A percentile compares a stretch with the other conserved stretches of the same genome.
These are phyloP conservation scores for Pipistrellus nathusii DNA, from an alignment of 2,797 vertebrate genomes.

Conservation along the genomic window DNA sequence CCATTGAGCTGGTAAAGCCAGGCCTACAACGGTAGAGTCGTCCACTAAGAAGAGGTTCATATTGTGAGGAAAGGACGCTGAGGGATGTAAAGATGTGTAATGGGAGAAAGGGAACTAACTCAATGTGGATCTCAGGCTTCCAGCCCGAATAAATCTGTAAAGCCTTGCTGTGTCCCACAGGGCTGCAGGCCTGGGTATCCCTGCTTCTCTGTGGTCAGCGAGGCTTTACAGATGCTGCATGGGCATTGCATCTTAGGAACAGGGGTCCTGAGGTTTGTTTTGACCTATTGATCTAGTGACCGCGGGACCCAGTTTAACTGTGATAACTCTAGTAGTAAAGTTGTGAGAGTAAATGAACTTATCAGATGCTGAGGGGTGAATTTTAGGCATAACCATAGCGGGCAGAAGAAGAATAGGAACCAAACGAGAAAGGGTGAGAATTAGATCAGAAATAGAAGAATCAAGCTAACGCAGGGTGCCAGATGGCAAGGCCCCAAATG, in stretches of 20 bases:
- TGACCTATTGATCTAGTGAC: not conserved
- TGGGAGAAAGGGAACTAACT: not conserved
- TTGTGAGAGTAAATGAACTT: not conserved
- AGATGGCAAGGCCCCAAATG: not conserved
- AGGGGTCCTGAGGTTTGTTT: not conserved
- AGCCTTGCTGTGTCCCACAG: not conserved
- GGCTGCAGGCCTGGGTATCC: not conserved
- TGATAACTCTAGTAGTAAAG: not conserved
- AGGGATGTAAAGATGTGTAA: not conserved
- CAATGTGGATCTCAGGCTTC: not conserved
- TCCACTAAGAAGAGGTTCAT: not conserved
- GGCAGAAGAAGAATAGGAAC: not conserved
- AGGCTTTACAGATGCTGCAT: too few relatives aligned
- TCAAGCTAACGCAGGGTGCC: not conserved
- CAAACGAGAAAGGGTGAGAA: not conserved
- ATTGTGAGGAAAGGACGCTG: not conserved
- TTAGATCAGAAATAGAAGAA: not conserved
- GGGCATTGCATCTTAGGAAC: not conserved
- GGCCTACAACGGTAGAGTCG: not conserved
- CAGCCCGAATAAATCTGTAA: too few relatives aligned
- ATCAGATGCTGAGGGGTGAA: not conserved
- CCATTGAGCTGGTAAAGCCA: not conserved
- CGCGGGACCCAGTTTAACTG: not conserved
- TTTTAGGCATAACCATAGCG: not conserved
- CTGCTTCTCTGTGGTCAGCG: not conserved